phyloP scores from a whole-genome alignment of 2,797 vertebrate species.

The Choloepus didactylus region DNA sequence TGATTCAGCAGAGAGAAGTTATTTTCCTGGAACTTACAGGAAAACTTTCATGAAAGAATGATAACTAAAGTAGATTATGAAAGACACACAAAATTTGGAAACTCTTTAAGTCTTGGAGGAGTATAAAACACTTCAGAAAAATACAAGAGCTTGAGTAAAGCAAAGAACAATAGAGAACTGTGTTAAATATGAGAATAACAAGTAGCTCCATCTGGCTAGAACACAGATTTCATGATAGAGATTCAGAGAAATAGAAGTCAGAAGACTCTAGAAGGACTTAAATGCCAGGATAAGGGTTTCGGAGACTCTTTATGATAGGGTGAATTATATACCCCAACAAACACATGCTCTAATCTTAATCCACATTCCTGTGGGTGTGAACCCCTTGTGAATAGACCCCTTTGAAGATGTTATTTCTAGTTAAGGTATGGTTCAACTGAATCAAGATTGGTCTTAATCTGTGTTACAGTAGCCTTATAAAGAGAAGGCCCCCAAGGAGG shows the following conservation, averaged over 20 bases:
- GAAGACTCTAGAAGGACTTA: neutral
- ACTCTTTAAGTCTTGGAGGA: neutral
- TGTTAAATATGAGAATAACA: neutral
- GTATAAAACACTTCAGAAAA: neutral
- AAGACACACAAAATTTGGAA: neutral
- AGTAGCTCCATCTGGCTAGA: neutral
- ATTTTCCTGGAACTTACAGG: neutral
- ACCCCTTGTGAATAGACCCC: too few relatives aligned
- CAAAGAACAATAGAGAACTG: neutral
- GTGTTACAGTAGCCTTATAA: too few relatives aligned
- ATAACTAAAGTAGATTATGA: slow-evolving; percentile 36
- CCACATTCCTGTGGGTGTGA: too few relatives aligned
- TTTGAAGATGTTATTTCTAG: too few relatives aligned
- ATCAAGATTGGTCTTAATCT: too few relatives aligned
- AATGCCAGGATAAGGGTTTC: neutral
- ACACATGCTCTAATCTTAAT: too few relatives aligned
- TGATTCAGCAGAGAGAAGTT: neutral
- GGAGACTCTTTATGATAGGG: too few relatives aligned
- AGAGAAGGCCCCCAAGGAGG: too few relatives aligned
- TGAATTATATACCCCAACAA: too few relatives aligned
- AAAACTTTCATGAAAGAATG: neutral
- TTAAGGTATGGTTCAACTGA: too few relatives aligned
- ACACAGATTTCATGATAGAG: neutral
- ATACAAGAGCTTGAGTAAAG: neutral
- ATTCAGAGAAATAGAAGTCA: neutral